Evolutionary conservation across 2,888 invertebrate genomes (phyloP).

Genomic region (Rhopalosiphum nymphaeae): DNA sequence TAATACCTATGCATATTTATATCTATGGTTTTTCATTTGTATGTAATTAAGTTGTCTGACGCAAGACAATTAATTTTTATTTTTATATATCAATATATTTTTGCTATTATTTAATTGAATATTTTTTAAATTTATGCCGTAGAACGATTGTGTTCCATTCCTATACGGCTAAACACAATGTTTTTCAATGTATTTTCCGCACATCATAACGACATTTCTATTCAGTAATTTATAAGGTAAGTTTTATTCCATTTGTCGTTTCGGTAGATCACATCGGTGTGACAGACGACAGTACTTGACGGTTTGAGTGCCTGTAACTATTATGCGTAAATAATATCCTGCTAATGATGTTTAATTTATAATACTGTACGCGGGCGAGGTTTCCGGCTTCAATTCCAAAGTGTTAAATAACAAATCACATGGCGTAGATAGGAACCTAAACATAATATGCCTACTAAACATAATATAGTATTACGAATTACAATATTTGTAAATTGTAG

Average conservation of each 20-base stretch:
- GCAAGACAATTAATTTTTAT: background rate
- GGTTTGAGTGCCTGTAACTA: background rate
- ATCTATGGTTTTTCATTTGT: background rate
- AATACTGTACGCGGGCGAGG: conserved; percentile 12
- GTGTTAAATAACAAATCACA: background rate
- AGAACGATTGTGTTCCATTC: background rate
- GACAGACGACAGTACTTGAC: background rate
- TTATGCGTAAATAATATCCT: conserved; percentile 5
- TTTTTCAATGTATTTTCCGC: background rate
- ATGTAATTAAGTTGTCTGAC: background rate
- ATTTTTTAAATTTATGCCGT: background rate
- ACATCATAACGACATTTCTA: background rate
- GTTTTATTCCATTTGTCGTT: background rate
- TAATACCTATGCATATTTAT: background rate
- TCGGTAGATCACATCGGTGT: background rate
- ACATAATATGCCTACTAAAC: background rate
- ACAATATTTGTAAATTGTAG: background rate
- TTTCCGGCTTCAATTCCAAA: conserved; percentile 27
- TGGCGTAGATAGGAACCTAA: background rate
- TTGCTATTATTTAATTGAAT: background rate
- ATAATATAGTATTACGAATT: background rate
- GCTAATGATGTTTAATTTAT: conserved; percentile 33
- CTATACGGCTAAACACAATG: background rate
- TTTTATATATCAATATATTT: background rate
- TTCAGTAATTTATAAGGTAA: background rate